A percentile compares a stretch with the other conserved stretches of the same genome.
phyloP scores from a whole-genome alignment of 1,140 invertebrate species.

The Philopotamus ludificatus region DNA sequence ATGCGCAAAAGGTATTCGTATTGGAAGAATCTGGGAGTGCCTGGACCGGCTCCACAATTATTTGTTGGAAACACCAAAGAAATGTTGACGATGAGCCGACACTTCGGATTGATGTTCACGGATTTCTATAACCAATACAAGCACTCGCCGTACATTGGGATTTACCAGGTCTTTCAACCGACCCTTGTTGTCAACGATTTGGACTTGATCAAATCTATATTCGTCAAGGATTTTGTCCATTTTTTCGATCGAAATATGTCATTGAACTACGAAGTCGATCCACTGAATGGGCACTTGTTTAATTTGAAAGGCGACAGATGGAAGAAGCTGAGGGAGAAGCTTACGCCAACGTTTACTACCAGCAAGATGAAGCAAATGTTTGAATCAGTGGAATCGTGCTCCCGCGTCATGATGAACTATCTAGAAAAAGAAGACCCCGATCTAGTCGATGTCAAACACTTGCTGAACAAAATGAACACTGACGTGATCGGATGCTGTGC shows the following conservation, averaged over 20 bases:
- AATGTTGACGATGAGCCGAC: conserved; percentile 46
- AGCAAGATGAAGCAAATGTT: conserved; percentile 61
- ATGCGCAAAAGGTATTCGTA: conserved; percentile 1
- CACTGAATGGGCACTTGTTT: conserved; percentile 50
- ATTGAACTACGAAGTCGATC: conserved; percentile 54
- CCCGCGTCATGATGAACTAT: conserved; percentile 44
- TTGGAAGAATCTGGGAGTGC: conserved; percentile 50
- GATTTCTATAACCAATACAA: conserved; percentile 12
- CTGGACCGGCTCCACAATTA: conserved; percentile 44
- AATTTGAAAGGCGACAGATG: conserved; percentile 53
- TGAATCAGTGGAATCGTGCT: conserved; percentile 45
- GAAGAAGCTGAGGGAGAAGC: conserved; percentile 55
- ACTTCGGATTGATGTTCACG: conserved; percentile 41
- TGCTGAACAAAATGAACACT: conserved; percentile 55
- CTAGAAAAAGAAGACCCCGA: conserved; percentile 41
- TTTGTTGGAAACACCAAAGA: conserved; percentile 48
- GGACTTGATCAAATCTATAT: conserved; percentile 59
- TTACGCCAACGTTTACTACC: conserved; percentile 60
- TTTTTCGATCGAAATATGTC: conserved; percentile 54
- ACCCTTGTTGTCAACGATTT: conserved; percentile 56
- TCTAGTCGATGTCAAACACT: conserved; percentile 47
- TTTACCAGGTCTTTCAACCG: conserved; percentile 49
- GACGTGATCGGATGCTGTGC: conserved; percentile 60
- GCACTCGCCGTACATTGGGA: conserved; percentile 1
- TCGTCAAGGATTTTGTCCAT: conserved; percentile 60